Conservation (phyloP, 2,888 invertebrate genomes). For the Mythimna albipuncta region DNA sequence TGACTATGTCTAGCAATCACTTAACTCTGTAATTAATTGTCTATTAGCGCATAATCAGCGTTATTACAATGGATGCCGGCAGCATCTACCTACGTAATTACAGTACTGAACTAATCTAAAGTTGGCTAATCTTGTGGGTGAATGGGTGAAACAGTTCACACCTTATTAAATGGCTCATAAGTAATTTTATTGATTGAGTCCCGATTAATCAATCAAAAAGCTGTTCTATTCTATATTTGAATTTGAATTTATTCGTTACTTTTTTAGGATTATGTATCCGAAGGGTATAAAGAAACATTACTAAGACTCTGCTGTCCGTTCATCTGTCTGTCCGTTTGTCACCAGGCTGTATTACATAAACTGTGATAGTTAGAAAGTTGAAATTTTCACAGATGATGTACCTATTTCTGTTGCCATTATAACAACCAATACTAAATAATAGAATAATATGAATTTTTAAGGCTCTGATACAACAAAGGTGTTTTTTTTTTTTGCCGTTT, state of each 20-base stretch:
- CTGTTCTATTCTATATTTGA: background rate
- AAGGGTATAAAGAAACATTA: background rate
- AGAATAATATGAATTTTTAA: no score
- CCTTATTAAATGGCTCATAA: background rate
- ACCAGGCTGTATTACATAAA: no score
- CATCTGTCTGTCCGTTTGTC: background rate
- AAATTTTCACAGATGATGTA: background rate
- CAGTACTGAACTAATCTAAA: constrained; percentile 4
- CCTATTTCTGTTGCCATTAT: no score
- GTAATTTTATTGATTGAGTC: background rate
- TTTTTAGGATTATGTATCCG: background rate
- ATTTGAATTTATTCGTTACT: background rate
- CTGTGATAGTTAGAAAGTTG: no score
- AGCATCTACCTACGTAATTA: constrained; percentile 30
- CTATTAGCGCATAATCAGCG: constrained; percentile 46
- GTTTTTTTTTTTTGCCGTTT: background rate
- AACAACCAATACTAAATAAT: no score
- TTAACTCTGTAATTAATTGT: constrained; percentile 45
- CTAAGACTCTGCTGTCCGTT: background rate
- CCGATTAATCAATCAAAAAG: background rate
- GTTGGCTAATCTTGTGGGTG: constrained; percentile 8
- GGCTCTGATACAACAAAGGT: no score
- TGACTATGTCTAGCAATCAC: constrained; percentile 36
- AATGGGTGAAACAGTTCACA: background rate
- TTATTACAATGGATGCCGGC: constrained; percentile 38